Percentiles rank a stretch among this genome's conserved stretches.
phyloP scores from a whole-genome alignment of 2,113 vertebrate species.

The Pampusana beccarii region DNA sequence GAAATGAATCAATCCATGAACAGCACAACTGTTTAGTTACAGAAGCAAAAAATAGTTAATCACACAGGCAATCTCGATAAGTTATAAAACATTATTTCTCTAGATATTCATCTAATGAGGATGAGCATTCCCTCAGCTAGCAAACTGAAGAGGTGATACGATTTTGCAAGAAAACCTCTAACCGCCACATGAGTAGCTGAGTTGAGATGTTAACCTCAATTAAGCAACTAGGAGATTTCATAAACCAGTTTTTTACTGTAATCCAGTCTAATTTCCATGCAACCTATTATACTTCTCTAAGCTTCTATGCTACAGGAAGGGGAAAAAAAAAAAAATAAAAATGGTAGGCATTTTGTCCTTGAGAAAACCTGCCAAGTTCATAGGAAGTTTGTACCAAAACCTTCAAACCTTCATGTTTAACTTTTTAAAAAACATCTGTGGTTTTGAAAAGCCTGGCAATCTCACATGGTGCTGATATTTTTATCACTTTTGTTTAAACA shows the following conservation, averaged over 20 bases:
- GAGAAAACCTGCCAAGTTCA: not conserved
- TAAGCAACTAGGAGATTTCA: not conserved
- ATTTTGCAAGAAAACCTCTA: not conserved
- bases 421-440: not conserved
- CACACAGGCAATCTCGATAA: not conserved
- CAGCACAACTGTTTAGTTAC: not conserved
- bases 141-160: not conserved
- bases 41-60: not conserved
- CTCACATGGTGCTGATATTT: not conserved
- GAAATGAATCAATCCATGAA: not conserved
- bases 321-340: too few relatives aligned
- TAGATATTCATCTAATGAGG: not conserved
- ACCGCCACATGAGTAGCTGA: not conserved
- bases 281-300: not conserved
- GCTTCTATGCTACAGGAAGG: not conserved
- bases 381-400: not conserved
- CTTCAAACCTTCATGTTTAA: not conserved
- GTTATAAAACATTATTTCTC: not conserved
- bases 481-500: not conserved
- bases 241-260: not conserved
- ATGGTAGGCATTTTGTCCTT: not conserved
- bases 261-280: not conserved
- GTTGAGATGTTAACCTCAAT: not conserved
- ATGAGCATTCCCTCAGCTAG: not conserved
- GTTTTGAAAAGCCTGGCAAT: not conserved